Percentiles rank a stretch among this genome's conserved stretches.
Conservation (phyloP, 2,888 invertebrate species). For the Eucera pruinosa region DNA sequence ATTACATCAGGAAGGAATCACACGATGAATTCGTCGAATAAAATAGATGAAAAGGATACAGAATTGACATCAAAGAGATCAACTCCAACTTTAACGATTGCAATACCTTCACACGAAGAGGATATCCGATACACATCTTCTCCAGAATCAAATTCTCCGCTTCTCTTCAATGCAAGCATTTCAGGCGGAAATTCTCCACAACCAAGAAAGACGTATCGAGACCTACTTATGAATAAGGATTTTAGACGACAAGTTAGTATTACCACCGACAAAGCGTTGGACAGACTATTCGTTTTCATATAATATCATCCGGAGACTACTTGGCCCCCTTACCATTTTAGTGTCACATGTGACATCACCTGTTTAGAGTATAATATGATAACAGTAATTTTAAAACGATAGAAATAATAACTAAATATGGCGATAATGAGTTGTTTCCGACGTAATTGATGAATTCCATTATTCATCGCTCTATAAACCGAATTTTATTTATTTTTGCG, state of each 20-base stretch:
- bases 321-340: too few relatives aligned
- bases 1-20: constrained; percentile 56
- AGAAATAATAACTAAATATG: too few relatives aligned
- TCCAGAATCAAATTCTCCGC: constrained; percentile 80
- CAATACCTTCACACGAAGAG: constrained; percentile 88
- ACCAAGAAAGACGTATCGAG: constrained; percentile 65
- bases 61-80: constrained; percentile 74
- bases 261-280: too few relatives aligned
- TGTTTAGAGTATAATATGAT: too few relatives aligned
- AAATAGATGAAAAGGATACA: constrained; percentile 55
- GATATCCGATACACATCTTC: constrained; percentile 84
- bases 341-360: too few relatives aligned
- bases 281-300: too few relatives aligned
- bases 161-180: constrained; percentile 62
- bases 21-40: constrained; percentile 41
- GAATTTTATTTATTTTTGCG: too few relatives aligned
- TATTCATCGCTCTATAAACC: too few relatives aligned
- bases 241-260: constrained; percentile 73
- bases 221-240: constrained; percentile 59
- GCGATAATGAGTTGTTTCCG: too few relatives aligned
- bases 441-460: too few relatives aligned
- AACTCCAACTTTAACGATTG: constrained; percentile 86
- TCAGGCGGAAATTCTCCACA: constrained; percentile 71
- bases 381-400: too few relatives aligned
- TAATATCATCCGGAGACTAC: too few relatives aligned